Evolutionary conservation across 2,113 vertebrate species (phyloP).

Genomic region (Vireo altiloquus): DNA sequence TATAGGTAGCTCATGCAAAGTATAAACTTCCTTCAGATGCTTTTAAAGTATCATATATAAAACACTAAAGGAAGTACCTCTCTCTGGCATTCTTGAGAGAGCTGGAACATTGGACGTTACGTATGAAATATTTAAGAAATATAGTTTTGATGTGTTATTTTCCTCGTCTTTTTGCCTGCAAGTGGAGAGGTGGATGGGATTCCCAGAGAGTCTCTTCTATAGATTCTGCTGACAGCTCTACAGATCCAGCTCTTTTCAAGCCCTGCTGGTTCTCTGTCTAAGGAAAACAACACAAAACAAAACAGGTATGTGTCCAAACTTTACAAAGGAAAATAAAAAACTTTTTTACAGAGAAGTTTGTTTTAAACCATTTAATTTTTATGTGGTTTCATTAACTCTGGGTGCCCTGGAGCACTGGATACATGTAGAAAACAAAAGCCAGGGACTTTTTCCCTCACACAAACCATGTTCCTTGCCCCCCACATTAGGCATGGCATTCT

Average conservation of each 20-base stretch:
- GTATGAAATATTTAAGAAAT: slow-evolving; percentile 63
- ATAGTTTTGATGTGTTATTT: slow-evolving; percentile 63
- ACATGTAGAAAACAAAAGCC: neutral
- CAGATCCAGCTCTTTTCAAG: slow-evolving; percentile 49
- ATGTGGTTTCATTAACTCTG: neutral
- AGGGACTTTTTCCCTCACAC: neutral
- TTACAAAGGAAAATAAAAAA: slow-evolving; percentile 22
- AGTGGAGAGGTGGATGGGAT: slow-evolving; percentile 38
- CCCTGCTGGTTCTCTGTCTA: neutral
- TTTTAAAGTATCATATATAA: slow-evolving; percentile 44
- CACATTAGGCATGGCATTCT: neutral
- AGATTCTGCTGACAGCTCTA: slow-evolving; percentile 57
- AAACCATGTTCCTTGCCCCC: neutral
- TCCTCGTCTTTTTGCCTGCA: slow-evolving; percentile 9
- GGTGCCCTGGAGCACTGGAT: neutral
- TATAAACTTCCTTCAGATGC: slow-evolving; percentile 12
- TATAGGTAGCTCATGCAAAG: neutral
- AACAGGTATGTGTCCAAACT: neutral
- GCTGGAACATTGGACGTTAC: slow-evolving; percentile 32
- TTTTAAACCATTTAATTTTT: neutral
- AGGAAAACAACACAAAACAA: slow-evolving; percentile 21
- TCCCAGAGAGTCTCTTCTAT: slow-evolving; percentile 48
- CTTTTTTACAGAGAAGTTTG: neutral
- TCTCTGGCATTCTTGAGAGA: slow-evolving; percentile 24
- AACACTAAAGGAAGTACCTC: slow-evolving; percentile 25